Conservation (phyloP, 2,113 vertebrate genomes). For the Todiramphus chloris region DNA sequence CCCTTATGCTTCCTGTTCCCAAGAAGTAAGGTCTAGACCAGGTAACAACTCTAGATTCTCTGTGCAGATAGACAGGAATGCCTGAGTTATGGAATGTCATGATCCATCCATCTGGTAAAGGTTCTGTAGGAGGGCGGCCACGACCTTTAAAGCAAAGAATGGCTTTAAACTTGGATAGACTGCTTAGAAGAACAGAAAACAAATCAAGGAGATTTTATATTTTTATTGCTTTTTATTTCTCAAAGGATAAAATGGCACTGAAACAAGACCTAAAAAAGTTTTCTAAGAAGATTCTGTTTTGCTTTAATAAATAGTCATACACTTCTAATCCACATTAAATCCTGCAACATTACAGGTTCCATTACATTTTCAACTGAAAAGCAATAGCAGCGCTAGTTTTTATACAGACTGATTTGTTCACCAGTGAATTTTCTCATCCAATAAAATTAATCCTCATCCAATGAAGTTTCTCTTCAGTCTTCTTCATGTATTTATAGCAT, state of each 20-base stretch:
- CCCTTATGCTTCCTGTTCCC: constrained; percentile 98
- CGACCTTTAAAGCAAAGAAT: constrained; percentile 81
- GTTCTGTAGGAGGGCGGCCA: constrained; percentile 95
- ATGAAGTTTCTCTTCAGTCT: neutral
- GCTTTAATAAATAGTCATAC: neutral
- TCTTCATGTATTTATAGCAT: neutral
- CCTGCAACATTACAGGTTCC: neutral
- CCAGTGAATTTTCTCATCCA: neutral
- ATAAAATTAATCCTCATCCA: neutral
- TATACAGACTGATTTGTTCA: neutral
- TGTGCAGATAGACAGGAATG: constrained; percentile 98
- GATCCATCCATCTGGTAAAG: constrained; percentile 98
- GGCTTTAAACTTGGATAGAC: neutral
- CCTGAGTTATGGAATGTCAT: constrained; percentile 99
- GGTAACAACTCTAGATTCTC: constrained; percentile 96
- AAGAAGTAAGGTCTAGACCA: constrained; percentile 99
- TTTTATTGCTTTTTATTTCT: neutral
- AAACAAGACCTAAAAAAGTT: neutral
- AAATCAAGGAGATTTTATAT: neutral
- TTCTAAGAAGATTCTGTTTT: neutral
- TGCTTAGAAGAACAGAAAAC: neutral
- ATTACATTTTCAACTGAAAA: neutral
- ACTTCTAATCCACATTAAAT: neutral
- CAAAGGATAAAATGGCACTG: neutral
- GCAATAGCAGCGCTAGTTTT: neutral